phyloP scores from a whole-genome alignment of 2,888 invertebrate genomes.

The Cephus pulcher region DNA sequence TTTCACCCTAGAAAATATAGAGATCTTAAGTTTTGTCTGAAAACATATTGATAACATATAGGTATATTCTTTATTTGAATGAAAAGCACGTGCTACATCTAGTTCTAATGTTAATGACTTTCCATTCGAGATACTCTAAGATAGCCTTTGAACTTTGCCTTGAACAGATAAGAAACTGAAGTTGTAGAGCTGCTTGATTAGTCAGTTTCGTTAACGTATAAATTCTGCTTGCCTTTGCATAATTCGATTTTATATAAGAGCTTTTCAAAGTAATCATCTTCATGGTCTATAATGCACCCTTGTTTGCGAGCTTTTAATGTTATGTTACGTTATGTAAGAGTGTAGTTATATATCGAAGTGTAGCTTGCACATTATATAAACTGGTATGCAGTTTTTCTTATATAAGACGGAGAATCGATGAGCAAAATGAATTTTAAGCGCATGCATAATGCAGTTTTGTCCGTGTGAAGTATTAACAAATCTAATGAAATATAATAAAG shows the following conservation, averaged over 20 bases:
- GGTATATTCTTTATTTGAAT: not conserved
- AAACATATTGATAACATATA: not conserved
- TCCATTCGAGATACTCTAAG: not conserved
- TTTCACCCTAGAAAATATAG: slow-evolving; percentile 67
- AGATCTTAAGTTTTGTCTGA: not conserved
- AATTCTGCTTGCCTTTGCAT: not conserved
- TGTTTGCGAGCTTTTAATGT: not conserved
- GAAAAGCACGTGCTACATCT: not conserved
- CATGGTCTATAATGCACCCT: not conserved
- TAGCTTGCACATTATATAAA: not conserved
- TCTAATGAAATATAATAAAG: not conserved
- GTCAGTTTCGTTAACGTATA: not conserved
- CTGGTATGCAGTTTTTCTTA: not conserved
- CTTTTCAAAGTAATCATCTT: not conserved
- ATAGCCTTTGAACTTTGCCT: not conserved
- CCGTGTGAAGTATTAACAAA: not conserved
- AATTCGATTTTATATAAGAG: not conserved
- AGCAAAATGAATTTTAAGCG: not conserved
- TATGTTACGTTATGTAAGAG: not conserved
- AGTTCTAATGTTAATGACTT: not conserved
- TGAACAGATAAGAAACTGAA: not conserved
- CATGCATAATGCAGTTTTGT: not conserved
- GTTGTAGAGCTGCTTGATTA: not conserved
- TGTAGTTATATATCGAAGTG: not conserved
- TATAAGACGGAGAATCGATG: not conserved